Conservation (phyloP, 2,113 vertebrate genomes). For the Corythaeola cristata region DNA sequence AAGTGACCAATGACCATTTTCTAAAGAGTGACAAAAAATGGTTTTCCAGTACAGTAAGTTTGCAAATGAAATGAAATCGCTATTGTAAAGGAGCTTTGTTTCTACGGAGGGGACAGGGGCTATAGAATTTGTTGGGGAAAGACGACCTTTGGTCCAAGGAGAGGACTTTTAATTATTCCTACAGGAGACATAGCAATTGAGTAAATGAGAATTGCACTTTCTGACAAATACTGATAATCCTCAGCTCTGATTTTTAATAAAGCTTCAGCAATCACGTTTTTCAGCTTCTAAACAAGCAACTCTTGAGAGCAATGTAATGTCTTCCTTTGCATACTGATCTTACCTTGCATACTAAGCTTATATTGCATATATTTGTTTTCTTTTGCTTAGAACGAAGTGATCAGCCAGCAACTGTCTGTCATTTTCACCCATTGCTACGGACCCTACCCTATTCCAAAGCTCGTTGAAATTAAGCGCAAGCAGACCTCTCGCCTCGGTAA, state of each 20-base stretch:
- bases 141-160: not conserved
- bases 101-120: not conserved
- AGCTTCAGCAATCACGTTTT: not conserved
- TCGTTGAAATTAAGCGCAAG: slow-evolving; percentile 94
- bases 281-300: not conserved
- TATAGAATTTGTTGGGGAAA: not conserved
- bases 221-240: not conserved
- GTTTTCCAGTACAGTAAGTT: not conserved
- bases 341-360: not conserved
- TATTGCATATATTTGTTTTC: not conserved
- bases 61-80: not conserved
- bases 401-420: slow-evolving; percentile 93
- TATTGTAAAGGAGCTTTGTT: not conserved
- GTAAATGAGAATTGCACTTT: not conserved
- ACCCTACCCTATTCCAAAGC: slow-evolving; percentile 96
- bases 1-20: not conserved
- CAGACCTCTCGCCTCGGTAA: slow-evolving; percentile 93
- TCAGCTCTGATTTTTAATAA: not conserved
- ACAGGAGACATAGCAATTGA: not conserved
- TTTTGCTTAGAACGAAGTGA: slow-evolving; percentile 90
- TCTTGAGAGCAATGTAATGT: not conserved
- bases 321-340: not conserved
- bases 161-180: not conserved
- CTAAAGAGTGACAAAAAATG: not conserved
- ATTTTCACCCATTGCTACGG: slow-evolving; percentile 98